phyloP scores from a whole-genome alignment of 2,888 invertebrate genomes.

The Agrotis clavis region DNA sequence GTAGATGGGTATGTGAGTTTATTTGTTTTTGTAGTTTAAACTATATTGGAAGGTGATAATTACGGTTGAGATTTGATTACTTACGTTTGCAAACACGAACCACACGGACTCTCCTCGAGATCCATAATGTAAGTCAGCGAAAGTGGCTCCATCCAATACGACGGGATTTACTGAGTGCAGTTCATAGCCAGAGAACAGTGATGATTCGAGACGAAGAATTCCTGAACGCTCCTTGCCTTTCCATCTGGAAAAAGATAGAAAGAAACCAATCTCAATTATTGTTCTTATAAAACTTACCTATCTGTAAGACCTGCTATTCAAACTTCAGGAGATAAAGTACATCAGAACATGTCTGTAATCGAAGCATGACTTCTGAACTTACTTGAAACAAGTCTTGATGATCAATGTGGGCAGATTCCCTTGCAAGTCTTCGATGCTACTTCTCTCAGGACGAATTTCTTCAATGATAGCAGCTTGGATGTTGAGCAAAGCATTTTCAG shows the following conservation, averaged over 20 bases:
- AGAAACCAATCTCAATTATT: not conserved
- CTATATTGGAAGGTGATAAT: not conserved
- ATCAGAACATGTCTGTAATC: too few relatives aligned
- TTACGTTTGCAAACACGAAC: conserved; percentile 93
- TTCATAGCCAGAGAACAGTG: conserved; percentile 92
- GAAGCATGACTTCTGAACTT: conserved; percentile 53
- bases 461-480: conserved; percentile 92
- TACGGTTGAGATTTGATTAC: conserved; percentile 65
- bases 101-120: conserved; percentile 92
- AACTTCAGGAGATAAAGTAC: too few relatives aligned
- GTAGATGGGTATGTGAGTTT: not conserved
- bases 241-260: conserved; percentile 85
- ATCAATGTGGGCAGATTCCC: conserved; percentile 92
- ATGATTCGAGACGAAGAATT: conserved; percentile 92
- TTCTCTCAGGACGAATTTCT: conserved; percentile 92
- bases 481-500: conserved; percentile 90
- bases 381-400: conserved; percentile 92
- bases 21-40: not conserved
- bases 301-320: not conserved
- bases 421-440: conserved; percentile 92
- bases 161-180: conserved; percentile 90
- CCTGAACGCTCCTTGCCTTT: conserved; percentile 92
- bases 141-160: conserved; percentile 90
- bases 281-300: not conserved
- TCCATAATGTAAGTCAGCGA: conserved; percentile 92